Evolutionary conservation across 30 jellyfish, hydroid and myxozoan genomes (phyloP), one percentile per base, ranked within the genome.

Genomic region (Mastigias papua): DNA sequence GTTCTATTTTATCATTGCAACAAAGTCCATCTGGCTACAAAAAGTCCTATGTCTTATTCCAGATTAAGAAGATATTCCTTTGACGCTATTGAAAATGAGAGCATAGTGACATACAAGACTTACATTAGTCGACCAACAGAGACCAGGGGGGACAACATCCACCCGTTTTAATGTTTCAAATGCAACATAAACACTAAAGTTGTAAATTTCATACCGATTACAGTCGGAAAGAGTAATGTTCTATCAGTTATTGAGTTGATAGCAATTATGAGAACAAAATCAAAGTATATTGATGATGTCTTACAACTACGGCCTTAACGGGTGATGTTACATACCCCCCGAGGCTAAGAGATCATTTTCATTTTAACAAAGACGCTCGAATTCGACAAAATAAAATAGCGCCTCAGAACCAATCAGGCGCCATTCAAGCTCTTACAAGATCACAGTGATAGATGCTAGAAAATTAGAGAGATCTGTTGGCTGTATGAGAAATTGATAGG

Each of bases 391-490:
- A 64, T 72, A 78, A 48, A 73, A 73, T 85, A 73, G 78, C 67
- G 94, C 78, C 82, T 63, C 88, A 60, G 88, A 85, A 88, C 94
- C 94, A 85, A 85, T 85, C 94, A 85, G 94, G 94, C 94, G 94
- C 88, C 94, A 85, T 85, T 85, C 94, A 85, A 32, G 78, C 51
- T 80, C 73, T 85, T 73, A 85, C 82, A 73, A 72, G 94, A 85
- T 85, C 94, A 85, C 88, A 28, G 84, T 46, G 87, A 72, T 73
- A 84, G 93, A 48, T 84, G 93, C 86, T 62, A 33, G 86, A 84
- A 63, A 69, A 82, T 33, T 68, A 37, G 92, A 82, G 50, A 69
- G 93, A 69, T 72, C 93, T 67, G 83, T 69, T 84, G 50, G 86
- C 66, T 29, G 63, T 84, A 73, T 37, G 93, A 34, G 87, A 70